Percentiles rank a stretch among this genome's conserved stretches.
Conservation (phyloP, 2,888 invertebrate species). For the Scrobipalpa atriplicella region DNA sequence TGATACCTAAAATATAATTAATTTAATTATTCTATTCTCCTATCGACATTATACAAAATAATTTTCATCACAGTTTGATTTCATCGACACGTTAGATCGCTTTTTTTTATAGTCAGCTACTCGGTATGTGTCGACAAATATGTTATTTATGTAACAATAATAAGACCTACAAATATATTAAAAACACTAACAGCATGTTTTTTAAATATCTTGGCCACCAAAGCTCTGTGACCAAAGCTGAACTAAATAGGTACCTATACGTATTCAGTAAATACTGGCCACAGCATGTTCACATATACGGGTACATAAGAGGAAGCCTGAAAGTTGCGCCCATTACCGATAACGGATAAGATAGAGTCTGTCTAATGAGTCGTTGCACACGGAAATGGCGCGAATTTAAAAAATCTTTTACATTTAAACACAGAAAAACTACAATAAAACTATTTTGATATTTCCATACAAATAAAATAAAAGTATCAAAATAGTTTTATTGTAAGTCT, state of each 20-base stretch:
- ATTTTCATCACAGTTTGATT: slow-evolving; percentile 6
- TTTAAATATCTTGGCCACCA: not conserved
- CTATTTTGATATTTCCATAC: no score
- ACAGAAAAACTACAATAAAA: no score
- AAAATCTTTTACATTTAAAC: no score
- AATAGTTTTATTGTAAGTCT: no score
- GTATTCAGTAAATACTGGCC: no score
- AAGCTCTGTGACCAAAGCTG: not conserved
- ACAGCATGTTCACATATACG: no score
- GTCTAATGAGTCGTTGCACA: no score
- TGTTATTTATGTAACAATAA: not conserved
- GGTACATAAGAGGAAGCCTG: no score
- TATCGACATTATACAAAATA: not conserved
- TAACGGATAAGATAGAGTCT: no score
- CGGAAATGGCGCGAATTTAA: no score
- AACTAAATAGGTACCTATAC: not conserved
- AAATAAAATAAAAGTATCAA: no score
- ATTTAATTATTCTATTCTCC: not conserved
- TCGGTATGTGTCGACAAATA: not conserved
- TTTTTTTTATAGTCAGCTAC: not conserved
- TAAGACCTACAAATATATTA: not conserved
- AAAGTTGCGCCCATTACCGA: no score
- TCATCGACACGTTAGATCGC: not conserved
- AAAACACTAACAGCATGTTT: not conserved
- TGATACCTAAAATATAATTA: not conserved